Base-by-base conservation (phyloP, 2,888 invertebrate genomes). In the Xylocampa areola region DNA sequence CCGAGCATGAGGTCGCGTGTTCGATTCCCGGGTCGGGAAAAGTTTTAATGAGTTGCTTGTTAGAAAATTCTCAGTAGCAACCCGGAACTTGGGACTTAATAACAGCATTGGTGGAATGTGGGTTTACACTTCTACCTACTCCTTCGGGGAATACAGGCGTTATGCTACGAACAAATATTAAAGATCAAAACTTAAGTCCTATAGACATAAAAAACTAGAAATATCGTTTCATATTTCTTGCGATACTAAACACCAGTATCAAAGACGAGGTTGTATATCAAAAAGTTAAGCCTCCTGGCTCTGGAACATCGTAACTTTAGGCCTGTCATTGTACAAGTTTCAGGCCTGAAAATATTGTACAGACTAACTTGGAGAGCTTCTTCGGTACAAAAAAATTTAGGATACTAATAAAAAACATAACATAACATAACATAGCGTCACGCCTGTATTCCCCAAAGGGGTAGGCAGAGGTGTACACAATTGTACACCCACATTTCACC, bases 201-300 rank as follows among this genome's bases (percentile, higher is more conserved):
- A 10, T 2, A 45, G 25, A 40, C 11, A 39, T 40, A 48, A 59
- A 64, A 50, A 33, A 23, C 16, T 36, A 27, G 6, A 41, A 8
- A 17, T 5, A 19, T 6, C 36, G 17, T 29, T 25, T 55, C 29
- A 55, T 66, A 66, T 60, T 54, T 66, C 66, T 61, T 29, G 7
- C 3, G 43, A 43, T 47, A 61, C 39, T 50, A 54, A 66, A 66
- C 66, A 66, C 50, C 40, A 37, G 61, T 66, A 66, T 55, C 48
- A 65, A 61, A 50, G 49, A 54, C 33, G 47, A 13, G 47, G 66
- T 47, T 61, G 61, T 66, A 50, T 66, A 66, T 66, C 65, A 66
- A 35, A 66, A 65, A 66, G 66, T 66, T 66, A 66, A 66, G 61
- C 61, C 65, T 44, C 25, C 61, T 3, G 35, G 35, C 61, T 65